Evolutionary conservation across 2,888 invertebrate species (phyloP), one percentile per base, ranked within the genome.

Genomic region (Andrena dorsata): DNA sequence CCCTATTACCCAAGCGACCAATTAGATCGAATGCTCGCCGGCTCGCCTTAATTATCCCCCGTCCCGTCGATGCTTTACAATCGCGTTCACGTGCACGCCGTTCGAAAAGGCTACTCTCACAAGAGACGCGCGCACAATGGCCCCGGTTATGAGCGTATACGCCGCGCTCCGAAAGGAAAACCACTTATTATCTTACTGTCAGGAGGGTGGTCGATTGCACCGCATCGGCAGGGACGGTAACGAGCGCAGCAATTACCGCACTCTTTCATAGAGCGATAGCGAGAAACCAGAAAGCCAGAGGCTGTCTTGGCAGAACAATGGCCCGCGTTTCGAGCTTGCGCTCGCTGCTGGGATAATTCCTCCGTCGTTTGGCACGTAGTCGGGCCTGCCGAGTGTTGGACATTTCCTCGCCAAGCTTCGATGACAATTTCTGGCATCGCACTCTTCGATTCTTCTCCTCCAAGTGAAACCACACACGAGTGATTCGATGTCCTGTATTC

Each of bases 131-230:
- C 26, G 73, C 66, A 83, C 83, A 84, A 84, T 83, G 73, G 83
- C 26, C 41, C 74, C 80, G 84, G 84, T 84, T 84, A 84, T 83
- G 86, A 73, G 80, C 82, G 66, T 83, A 82, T 83, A n/a, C 41
- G 82, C 78, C 78, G 63, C 60, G 82, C 82, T 74, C 66, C 81
- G 87, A 87, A 88, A 86, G 87, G 88, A 87, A 89, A 89, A 88
- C 88, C 88, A 89, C 89, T 88, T 88, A 88, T 89, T 88, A 88
- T 88, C 89, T 89, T 82, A 88, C 88, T 87, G 89, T 88, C 88
- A 84, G 86, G 83, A 81, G 89, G 89, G 88, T 84, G 82, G 81
- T 86, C 87, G 88, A 88, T 88, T 82, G 84, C 87, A 82, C 84
- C 74, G 88, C 84, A 88, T 88, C 87, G 88, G 89, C 86, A 82